phyloP scores from a whole-genome alignment of 2,113 vertebrate genomes.

The Oryzias curvinotus region DNA sequence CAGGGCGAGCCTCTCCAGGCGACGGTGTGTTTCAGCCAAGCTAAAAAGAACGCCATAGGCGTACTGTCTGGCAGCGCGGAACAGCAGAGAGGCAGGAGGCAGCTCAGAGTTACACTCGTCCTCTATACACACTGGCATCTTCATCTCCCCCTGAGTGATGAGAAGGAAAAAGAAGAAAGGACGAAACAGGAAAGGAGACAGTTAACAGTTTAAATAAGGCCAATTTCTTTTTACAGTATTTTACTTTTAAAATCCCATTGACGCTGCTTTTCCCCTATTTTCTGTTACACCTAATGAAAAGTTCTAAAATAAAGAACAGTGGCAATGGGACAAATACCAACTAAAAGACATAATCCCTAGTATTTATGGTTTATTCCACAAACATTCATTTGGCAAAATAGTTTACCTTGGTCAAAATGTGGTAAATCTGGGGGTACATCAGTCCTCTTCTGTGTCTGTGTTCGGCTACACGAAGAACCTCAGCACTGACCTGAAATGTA shows the following conservation, averaged over 20 bases:
- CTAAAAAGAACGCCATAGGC: slow-evolving; percentile 91
- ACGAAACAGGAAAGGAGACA: neutral
- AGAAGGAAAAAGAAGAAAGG: neutral
- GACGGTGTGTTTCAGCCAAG: slow-evolving; percentile 87
- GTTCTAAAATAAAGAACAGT: too few species aligned
- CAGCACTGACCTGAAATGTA: slow-evolving; percentile 79
- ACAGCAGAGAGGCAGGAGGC: slow-evolving; percentile 86
- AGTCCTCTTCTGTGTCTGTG: slow-evolving; percentile 90
- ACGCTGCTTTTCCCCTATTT: too few species aligned
- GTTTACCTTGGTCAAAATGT: slow-evolving; percentile 89
- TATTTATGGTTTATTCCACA: neutral
- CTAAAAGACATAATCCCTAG: too few species aligned
- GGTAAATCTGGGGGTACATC: slow-evolving; percentile 93
- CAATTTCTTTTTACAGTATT: too few species aligned
- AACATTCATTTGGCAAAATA: neutral
- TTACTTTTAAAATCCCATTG: too few species aligned
- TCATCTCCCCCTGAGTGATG: slow-evolving; percentile 86
- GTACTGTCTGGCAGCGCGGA: slow-evolving; percentile 86
- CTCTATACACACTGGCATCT: slow-evolving; percentile 92
- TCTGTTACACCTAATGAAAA: too few species aligned
- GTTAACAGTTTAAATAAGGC: neutral
- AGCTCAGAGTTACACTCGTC: slow-evolving; percentile 90
- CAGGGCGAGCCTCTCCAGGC: slow-evolving; percentile 84
- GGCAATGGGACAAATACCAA: too few species aligned
- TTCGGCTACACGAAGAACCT: slow-evolving; percentile 89